A percentile compares a stretch with the other conserved stretches of the same genome.
phyloP scores from a whole-genome alignment of 2,888 invertebrate species.

The Dolichopus griseipennis region DNA sequence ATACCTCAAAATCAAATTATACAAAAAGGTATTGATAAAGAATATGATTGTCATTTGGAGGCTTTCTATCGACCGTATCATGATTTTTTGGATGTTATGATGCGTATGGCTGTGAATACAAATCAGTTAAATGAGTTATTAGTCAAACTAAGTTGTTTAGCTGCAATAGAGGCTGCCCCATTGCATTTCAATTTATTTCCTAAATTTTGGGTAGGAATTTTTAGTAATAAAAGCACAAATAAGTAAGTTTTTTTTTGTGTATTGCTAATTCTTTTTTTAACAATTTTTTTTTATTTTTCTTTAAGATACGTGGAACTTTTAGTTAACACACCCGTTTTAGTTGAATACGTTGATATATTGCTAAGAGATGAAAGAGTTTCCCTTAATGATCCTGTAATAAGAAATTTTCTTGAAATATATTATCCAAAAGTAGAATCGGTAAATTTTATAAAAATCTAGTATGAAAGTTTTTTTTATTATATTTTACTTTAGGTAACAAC shows the following conservation, averaged over 20 bases:
- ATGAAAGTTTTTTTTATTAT: neutral
- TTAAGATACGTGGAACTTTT: constrained; percentile 70
- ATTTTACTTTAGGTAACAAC: constrained; percentile 32
- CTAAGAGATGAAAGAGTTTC: constrained; percentile 79
- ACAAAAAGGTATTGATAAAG: constrained; percentile 60
- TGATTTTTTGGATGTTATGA: constrained; percentile 72
- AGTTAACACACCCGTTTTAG: constrained; percentile 70
- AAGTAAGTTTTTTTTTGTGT: constrained; percentile 31
- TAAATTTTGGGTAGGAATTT: constrained; percentile 84
- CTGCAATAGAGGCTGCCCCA: constrained; percentile 84
- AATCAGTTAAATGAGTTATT: constrained; percentile 79
- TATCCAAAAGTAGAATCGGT: constrained; percentile 66
- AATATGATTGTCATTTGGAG: constrained; percentile 64
- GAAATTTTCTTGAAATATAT: constrained; percentile 79
- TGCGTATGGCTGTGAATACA: constrained; percentile 80
- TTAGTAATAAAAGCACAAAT: constrained; percentile 47
- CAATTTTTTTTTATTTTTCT: constrained; percentile 24
- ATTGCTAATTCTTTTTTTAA: neutral
- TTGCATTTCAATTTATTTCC: constrained; percentile 83
- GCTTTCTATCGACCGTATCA: constrained; percentile 83
- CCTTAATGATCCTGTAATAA: constrained; percentile 73
- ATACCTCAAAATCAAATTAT: constrained; percentile 64
- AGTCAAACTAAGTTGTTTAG: constrained; percentile 77
- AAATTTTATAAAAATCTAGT: neutral
- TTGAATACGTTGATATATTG: constrained; percentile 86